Conservation (phyloP, 2,113 vertebrate genomes). For the Ivindomyrus marchei region DNA sequence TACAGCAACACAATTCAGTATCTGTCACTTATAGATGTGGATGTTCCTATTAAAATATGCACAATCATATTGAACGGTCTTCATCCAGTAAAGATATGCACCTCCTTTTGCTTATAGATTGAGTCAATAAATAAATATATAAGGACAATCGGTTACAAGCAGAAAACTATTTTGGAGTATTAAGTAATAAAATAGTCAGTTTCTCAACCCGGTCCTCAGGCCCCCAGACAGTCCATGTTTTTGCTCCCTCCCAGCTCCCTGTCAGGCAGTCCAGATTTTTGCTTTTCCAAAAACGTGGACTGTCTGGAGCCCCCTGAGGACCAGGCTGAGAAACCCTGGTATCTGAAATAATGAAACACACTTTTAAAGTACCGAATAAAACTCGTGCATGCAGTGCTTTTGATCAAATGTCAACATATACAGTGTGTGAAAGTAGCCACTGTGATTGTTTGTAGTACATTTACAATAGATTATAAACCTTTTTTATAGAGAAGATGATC, state of each 20-base stretch:
- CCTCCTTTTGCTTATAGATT: not conserved
- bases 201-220: not conserved
- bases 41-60: not conserved
- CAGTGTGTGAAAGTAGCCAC: too few species aligned
- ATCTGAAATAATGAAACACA: not conserved
- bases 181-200: not conserved
- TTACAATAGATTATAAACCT: not conserved
- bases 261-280: not conserved
- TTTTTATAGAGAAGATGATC: too few species aligned
- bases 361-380: too few species aligned
- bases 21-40: not conserved
- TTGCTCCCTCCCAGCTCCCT: not conserved
- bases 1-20: not conserved
- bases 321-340: not conserved
- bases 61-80: conserved; percentile 26
- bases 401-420: not conserved
- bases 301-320: too few species aligned
- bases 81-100: not conserved
- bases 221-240: not conserved
- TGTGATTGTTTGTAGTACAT: too few species aligned
- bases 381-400: too few species aligned
- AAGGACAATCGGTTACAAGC: not conserved
- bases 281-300: not conserved
- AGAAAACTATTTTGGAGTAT: not conserved
- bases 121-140: not conserved